These are phyloP conservation scores for Cerceris rybyensis DNA, from an alignment of 2,888 invertebrate genomes.

Conservation along the genomic window DNA sequence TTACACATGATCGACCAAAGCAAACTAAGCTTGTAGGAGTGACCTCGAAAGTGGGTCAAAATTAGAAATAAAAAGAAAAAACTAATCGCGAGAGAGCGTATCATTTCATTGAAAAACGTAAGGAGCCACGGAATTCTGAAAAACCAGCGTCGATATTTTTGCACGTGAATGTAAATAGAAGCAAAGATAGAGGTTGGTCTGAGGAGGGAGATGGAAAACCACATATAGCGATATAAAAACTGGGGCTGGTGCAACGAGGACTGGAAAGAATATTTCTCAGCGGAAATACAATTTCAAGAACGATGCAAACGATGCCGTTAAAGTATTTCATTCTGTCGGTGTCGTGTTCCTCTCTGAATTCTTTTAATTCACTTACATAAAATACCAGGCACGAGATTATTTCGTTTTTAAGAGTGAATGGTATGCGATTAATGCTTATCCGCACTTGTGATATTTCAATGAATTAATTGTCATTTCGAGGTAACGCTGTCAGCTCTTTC, in stretches of 20 bases:
- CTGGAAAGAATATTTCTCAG: constrained; percentile 27
- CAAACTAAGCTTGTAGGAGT: too few relatives aligned
- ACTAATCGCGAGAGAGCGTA: constrained; percentile 21
- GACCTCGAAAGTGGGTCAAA: too few relatives aligned
- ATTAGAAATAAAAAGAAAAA: neutral
- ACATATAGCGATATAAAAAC: constrained; percentile 15
- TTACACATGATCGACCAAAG: too few relatives aligned
- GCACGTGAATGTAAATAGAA: constrained; percentile 1
- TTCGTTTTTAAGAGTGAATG: too few relatives aligned
- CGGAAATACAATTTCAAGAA: constrained; percentile 28
- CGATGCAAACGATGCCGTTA: constrained; percentile 27
- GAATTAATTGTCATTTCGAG: too few relatives aligned
- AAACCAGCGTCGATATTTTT: constrained; percentile 14
- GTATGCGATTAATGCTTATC: too few relatives aligned
- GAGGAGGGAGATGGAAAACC: constrained; percentile 16
- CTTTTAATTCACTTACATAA: constrained; percentile 15
- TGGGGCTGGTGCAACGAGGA: neutral
- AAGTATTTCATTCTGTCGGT: constrained; percentile 9
- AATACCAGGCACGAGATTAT: neutral
- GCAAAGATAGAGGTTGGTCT: neutral
- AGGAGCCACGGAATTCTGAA: constrained; percentile 14
- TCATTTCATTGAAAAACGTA: constrained; percentile 24
- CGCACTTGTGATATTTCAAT: too few relatives aligned
- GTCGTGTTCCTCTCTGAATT: constrained; percentile 1
- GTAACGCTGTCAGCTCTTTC: too few relatives aligned